A percentile compares a stretch with the other conserved stretches of the same genome.
Evolutionary conservation across 1,140 invertebrate genomes (phyloP).

Genomic region (Drosophila ogumai): DNA sequence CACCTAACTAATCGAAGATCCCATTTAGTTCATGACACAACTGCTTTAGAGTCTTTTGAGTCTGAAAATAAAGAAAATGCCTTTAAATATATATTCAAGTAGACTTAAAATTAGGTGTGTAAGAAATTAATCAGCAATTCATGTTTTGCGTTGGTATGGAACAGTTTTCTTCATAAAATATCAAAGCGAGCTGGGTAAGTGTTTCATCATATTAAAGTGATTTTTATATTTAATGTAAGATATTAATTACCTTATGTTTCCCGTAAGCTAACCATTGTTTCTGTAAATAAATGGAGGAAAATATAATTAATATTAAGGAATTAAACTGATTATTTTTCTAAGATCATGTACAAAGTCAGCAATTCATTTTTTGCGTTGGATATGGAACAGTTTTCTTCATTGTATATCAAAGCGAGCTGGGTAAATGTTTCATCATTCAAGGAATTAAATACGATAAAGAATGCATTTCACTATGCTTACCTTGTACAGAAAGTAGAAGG

Average conservation of each 20-base stretch:
- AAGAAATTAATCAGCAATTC: conserved; percentile 4
- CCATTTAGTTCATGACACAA: background rate
- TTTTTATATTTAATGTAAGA: background rate
- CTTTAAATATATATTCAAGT: background rate
- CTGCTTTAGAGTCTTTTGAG: background rate
- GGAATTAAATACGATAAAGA: background rate
- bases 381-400: conserved; percentile 40
- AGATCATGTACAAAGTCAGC: background rate
- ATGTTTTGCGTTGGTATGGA: conserved; percentile 20
- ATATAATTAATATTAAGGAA: background rate
- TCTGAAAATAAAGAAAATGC: background rate
- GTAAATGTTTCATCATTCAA: conserved; percentile 31
- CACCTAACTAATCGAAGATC: background rate
- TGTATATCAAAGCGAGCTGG: conserved; percentile 34
- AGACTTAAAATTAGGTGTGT: background rate
- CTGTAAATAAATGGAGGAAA: background rate
- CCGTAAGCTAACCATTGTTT: background rate
- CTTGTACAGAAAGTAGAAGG: background rate
- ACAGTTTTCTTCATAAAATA: conserved; percentile 24
- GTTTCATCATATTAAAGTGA: conserved; percentile 16
- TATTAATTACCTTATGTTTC: background rate
- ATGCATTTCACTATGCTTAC: background rate
- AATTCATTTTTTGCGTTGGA: conserved; percentile 31
- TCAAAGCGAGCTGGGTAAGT: conserved; percentile 37
- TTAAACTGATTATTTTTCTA: background rate